A percentile compares a stretch with the other conserved stretches of the same genome.
Evolutionary conservation across 2,113 vertebrate genomes (phyloP).

Genomic region (Oxyura jamaicensis): DNA sequence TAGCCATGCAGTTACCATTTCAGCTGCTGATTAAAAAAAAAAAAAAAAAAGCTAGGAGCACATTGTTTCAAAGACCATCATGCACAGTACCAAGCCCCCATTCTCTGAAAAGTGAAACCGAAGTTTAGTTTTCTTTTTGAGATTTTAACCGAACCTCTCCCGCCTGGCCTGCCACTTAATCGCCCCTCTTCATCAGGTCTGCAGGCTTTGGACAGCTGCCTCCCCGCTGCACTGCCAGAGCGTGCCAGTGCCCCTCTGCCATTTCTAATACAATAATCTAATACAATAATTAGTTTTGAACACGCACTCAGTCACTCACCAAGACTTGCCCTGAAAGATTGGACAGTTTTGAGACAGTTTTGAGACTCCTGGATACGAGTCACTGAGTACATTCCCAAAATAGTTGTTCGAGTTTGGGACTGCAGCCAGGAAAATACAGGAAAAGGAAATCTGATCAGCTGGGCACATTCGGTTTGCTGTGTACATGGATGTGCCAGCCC

Average conservation of each 20-base stretch:
- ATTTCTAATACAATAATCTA: not conserved
- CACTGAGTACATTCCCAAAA: slow-evolving; percentile 45
- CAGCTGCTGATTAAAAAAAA: slow-evolving; percentile 26
- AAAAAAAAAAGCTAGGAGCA: not conserved
- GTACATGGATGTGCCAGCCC: not conserved
- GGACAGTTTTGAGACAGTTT: not conserved
- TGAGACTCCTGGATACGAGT: slow-evolving; percentile 52
- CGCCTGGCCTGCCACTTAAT: not conserved
- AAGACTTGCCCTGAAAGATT: not conserved
- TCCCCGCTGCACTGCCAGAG: not conserved
- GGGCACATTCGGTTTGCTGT: slow-evolving; percentile 35
- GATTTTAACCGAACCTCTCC: not conserved
- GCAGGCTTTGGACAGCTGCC: not conserved
- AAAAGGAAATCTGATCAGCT: slow-evolving; percentile 53
- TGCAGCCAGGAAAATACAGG: slow-evolving; percentile 50
- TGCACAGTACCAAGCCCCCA: not conserved
- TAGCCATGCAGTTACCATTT: slow-evolving; percentile 35
- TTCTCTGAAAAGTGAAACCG: not conserved
- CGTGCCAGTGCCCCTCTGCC: not conserved
- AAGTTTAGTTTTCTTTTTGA: not conserved
- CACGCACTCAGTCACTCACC: not conserved
- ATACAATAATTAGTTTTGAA: not conserved
- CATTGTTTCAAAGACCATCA: not conserved
- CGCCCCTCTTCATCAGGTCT: not conserved
- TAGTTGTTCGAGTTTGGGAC: slow-evolving; percentile 7